Conservation (phyloP, 2,888 invertebrate species). For the Stenodema calcarata region DNA sequence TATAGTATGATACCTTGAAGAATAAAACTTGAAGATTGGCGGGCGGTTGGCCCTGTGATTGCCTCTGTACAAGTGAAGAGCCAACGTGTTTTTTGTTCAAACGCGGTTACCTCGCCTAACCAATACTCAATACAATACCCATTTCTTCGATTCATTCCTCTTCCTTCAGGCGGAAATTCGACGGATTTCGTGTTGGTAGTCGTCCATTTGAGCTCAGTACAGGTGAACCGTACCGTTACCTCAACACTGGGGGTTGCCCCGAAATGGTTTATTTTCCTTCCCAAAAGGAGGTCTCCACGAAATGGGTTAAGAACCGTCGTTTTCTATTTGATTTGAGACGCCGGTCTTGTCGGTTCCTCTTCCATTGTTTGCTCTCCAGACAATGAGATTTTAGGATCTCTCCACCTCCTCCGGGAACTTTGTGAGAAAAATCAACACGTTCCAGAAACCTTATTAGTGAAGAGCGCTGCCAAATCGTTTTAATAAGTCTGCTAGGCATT, state of each 20-base stretch:
- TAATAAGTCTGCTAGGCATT: too few relatives aligned
- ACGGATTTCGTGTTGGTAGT: not conserved
- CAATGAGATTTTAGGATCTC: not conserved
- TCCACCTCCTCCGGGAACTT: not conserved
- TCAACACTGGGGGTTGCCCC: not conserved
- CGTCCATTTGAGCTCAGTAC: not conserved
- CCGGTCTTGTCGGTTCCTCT: not conserved
- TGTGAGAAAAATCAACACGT: slow-evolving; percentile 1
- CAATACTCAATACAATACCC: too few relatives aligned
- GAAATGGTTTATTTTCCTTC: not conserved
- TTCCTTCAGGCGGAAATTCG: not conserved
- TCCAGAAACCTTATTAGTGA: not conserved
- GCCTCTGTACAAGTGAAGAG: too few relatives aligned
- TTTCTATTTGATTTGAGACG: not conserved
- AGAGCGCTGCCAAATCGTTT: too few relatives aligned
- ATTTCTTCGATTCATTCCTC: too few relatives aligned
- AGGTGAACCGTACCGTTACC: not conserved
- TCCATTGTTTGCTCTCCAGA: not conserved
- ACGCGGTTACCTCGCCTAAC: too few relatives aligned
- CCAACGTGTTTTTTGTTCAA: too few relatives aligned
- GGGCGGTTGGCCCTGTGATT: too few relatives aligned
- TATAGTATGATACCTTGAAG: too few relatives aligned
- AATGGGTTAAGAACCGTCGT: not conserved
- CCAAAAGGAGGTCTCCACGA: not conserved
- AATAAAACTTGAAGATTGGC: too few relatives aligned